A percentile compares a stretch with the other conserved stretches of the same genome.
phyloP scores from a whole-genome alignment of 2,113 vertebrate genomes.

The Limanda limanda region DNA sequence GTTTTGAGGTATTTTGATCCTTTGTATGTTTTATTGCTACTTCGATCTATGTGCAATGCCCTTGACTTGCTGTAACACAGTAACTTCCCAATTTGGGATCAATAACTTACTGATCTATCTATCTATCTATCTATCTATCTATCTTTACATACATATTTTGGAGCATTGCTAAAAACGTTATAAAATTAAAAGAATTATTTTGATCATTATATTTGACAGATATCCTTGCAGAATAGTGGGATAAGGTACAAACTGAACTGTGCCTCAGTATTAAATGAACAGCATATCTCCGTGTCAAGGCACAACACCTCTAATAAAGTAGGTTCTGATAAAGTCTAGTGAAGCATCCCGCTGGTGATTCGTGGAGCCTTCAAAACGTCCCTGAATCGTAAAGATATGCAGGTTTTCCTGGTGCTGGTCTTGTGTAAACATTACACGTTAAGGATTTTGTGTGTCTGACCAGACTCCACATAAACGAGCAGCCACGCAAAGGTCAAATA shows the following conservation, averaged over 20 bases:
- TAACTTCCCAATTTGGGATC: too few relatives aligned
- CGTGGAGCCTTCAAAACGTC: constrained; percentile 8
- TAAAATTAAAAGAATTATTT: background rate
- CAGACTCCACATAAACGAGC: constrained; percentile 8
- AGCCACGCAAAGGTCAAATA: constrained; percentile 57
- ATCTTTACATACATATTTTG: too few relatives aligned
- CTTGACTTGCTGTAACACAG: too few relatives aligned
- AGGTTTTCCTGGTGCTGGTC: constrained; percentile 30
- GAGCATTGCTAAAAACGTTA: background rate
- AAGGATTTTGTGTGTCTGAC: constrained; percentile 30
- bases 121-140: too few relatives aligned
- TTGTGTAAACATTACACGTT: constrained; percentile 41
- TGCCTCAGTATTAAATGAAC: too few relatives aligned
- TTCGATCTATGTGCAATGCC: too few relatives aligned
- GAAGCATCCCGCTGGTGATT: constrained; percentile 18
- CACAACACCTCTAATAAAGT: background rate
- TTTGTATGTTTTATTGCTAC: too few relatives aligned
- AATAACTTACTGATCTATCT: too few relatives aligned
- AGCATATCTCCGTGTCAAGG: too few relatives aligned
- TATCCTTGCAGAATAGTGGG: background rate
- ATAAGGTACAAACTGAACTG: too few relatives aligned
- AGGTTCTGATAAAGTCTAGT: constrained; percentile 7
- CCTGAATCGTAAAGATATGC: background rate
- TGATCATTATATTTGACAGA: background rate
- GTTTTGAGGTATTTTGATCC: too few relatives aligned